Conservation (phyloP, 2,797 vertebrate genomes). For the Esox lucius region DNA sequence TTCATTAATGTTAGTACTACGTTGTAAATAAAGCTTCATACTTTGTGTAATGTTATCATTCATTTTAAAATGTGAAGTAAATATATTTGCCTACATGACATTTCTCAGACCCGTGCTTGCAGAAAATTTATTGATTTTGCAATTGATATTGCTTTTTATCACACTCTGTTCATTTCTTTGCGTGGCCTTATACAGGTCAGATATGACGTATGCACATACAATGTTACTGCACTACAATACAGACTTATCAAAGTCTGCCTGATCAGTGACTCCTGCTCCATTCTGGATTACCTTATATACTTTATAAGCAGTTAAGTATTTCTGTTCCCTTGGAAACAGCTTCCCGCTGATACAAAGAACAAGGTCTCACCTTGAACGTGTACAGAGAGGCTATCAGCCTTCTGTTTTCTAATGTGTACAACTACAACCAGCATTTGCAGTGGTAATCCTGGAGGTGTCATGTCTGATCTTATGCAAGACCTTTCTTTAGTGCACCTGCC, state of each 20-base stretch:
- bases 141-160: too few species aligned
- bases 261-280: conserved; percentile 58
- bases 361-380: conserved; percentile 72
- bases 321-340: conserved; percentile 74
- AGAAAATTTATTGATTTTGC: too few species aligned
- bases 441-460: conserved; percentile 32
- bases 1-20: too few species aligned
- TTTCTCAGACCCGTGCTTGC: too few species aligned
- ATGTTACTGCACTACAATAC: conserved; percentile 13
- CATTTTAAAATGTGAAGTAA: too few species aligned
- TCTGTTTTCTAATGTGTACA: conserved; percentile 53
- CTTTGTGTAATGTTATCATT: too few species aligned
- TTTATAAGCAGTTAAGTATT: conserved; percentile 76
- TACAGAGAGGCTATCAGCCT: conserved; percentile 51
- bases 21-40: too few species aligned
- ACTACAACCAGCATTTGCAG: conserved; percentile 42
- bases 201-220: too few species aligned
- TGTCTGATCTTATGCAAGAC: conserved; percentile 33
- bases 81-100: too few species aligned
- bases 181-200: too few species aligned
- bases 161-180: too few species aligned
- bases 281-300: conserved; percentile 73
- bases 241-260: conserved; percentile 57
- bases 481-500: conserved; percentile 14
- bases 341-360: conserved; percentile 70